phyloP scores from a whole-genome alignment of 2,113 vertebrate species.

The Megaceryle torquata region DNA sequence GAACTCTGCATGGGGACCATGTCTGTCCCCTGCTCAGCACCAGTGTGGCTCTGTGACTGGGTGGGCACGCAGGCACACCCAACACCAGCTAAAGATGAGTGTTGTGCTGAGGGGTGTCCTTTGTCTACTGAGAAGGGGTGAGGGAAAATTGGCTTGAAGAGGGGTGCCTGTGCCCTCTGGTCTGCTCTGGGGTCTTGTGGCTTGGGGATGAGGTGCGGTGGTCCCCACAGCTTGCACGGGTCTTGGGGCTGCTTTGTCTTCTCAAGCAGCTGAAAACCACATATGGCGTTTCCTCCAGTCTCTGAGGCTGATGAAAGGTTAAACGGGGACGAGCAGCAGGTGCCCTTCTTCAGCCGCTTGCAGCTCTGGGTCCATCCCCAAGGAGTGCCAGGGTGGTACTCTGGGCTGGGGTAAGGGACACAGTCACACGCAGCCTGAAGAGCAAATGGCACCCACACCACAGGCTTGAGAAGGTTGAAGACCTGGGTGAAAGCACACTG shows the following conservation, averaged over 20 bases:
- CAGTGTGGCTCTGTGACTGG: fast-evolving
- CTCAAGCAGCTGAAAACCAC: background rate
- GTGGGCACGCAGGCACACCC: background rate
- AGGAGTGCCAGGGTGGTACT: background rate
- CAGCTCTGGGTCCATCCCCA: fast-evolving
- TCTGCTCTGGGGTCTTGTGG: background rate
- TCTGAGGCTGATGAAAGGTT: background rate
- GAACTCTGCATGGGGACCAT: fast-evolving
- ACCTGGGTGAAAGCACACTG: background rate
- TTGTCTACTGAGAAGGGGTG: fast-evolving
- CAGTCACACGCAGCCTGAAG: background rate
- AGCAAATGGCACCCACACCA: fast-evolving
- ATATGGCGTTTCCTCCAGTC: background rate
- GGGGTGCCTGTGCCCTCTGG: background rate
- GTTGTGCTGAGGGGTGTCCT: background rate
- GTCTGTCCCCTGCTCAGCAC: background rate
- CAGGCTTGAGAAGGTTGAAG: background rate
- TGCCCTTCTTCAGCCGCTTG: background rate
- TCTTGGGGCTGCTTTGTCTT: background rate
- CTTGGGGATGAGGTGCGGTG: background rate
- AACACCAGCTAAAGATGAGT: fast-evolving
- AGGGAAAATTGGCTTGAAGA: background rate
- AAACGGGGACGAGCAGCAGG: fast-evolving
- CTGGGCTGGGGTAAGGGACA: fast-evolving
- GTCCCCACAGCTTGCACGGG: fast-evolving